These are phyloP conservation scores for Didymodactylos carnosus DNA, from an alignment of 2,888 invertebrate species.

Conservation along the genomic window DNA sequence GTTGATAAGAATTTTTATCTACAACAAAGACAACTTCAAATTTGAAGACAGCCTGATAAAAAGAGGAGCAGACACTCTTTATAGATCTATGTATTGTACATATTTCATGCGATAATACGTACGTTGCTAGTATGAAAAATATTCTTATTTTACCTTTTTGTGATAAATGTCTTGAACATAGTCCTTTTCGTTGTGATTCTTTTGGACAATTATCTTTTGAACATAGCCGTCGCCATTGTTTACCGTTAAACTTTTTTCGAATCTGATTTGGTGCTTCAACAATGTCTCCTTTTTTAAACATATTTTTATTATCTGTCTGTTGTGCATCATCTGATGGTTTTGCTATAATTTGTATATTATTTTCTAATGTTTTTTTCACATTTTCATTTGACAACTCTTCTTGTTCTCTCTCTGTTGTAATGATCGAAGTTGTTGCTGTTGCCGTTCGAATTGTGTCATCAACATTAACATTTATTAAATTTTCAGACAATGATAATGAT, in stretches of 20 bases:
- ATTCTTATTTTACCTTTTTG: no score
- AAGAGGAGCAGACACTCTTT: no score
- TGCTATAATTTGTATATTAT: background rate
- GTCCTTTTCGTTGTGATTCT: conserved; percentile 14
- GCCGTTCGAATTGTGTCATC: background rate
- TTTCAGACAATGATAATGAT: no score
- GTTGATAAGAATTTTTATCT: no score
- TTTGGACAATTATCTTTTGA: conserved; percentile 13
- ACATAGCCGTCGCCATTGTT: conserved; percentile 15
- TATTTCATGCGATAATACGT: no score
- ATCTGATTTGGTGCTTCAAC: background rate
- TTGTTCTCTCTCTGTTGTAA: no score
- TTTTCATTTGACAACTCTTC: background rate
- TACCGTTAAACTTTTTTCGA: conserved; percentile 15
- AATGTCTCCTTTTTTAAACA: conserved; percentile 11
- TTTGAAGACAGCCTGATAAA: no score
- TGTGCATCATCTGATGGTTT: no score
- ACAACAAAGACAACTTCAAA: no score
- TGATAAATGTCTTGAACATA: conserved; percentile 14
- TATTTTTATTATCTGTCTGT: background rate
- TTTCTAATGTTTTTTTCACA: background rate
- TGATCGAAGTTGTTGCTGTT: background rate
- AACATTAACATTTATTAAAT: no score
- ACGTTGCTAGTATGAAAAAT: no score
- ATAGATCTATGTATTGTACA: no score